Base-by-base conservation (phyloP, 2,797 vertebrate genomes). In the Malurus splendens region DNA sequence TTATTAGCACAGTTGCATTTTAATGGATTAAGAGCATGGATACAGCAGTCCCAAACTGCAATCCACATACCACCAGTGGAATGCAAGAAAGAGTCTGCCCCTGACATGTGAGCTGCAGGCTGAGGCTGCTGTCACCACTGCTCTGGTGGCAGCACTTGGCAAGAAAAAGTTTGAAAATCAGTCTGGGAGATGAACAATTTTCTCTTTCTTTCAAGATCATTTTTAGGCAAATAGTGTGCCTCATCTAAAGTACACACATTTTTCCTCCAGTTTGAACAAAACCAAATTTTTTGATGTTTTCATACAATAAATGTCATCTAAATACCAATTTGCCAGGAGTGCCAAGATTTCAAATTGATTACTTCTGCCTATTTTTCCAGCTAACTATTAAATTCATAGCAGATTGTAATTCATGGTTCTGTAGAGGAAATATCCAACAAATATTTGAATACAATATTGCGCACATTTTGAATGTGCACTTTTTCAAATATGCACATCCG, bases 361-460 rank as follows among this genome's bases (percentile, higher is more conserved):
- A 61, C 57, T 83, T 89, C 77, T 89, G 64, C 65, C 71, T 83
- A 36, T 64, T 92, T 90, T 86, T 89, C 77, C 71, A 92, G 47
- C 42, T 67, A 89, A 74, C 54, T 83, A 60, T 86, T 83, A 87
- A 83, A 83, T 89, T 54, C 65, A 39, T 44, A 30, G 32, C 54
- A 79, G 50, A 81, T 41, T 83, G 25, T 72, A 90, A 92, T 75
- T 78, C 36, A 33, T 9, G 15, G 47, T 25, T 89, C 42, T 67
- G 17, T 33, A 76, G 42, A 70, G 73, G n/a, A 70, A 86, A 80
- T 89, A 47, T 32, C 20, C 44, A 72, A 61, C n/a, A 94, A 74
- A 78, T 48, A 71, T 52, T 82, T 91, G 75, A 93, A 73, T 47
- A 81, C 22, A 74, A 71, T 47, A 71, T 27, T 47, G 38, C 2